Percentiles rank a stretch among this genome's conserved stretches.
phyloP scores from a whole-genome alignment of 1,140 invertebrate species.

The Euwallacea similis region DNA sequence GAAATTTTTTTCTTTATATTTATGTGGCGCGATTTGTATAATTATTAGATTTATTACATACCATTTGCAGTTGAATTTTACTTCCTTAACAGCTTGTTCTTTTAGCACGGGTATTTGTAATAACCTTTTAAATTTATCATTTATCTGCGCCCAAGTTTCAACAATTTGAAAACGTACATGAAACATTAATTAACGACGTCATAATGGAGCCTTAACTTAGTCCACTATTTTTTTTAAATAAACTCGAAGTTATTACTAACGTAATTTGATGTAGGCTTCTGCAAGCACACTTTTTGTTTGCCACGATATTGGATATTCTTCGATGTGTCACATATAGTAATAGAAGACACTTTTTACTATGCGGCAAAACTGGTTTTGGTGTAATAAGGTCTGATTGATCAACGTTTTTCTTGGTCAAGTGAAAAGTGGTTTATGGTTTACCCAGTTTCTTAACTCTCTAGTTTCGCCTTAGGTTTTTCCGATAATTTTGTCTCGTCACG shows the following conservation, averaged over 20 bases:
- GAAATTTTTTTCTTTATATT: conserved; percentile 13
- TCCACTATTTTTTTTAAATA: too few relatives aligned
- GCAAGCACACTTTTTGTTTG: too few relatives aligned
- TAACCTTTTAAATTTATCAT: too few relatives aligned
- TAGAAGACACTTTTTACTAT: background rate
- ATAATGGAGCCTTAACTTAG: too few relatives aligned
- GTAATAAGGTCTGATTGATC: conserved; percentile 7
- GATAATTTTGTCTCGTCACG: background rate
- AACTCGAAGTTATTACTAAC: too few relatives aligned
- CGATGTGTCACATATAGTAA: too few relatives aligned
- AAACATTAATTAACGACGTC: too few relatives aligned
- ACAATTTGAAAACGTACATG: too few relatives aligned
- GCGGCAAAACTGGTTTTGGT: conserved; percentile 5
- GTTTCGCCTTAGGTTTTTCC: conserved; percentile 3
- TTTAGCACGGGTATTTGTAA: too few relatives aligned
- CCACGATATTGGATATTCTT: too few relatives aligned
- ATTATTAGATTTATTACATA: conserved; percentile 8
- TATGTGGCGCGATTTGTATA: conserved; percentile 1
- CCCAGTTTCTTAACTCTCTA: conserved; percentile 10
- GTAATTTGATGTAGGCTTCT: too few relatives aligned
- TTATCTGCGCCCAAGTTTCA: too few relatives aligned
- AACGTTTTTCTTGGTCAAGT: conserved; percentile 15
- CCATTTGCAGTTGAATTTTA: background rate
- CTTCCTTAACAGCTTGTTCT: background rate
- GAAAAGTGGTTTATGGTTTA: conserved; percentile 20